Conservation (phyloP, 2,888 invertebrate genomes). For the Acheta domesticus region DNA sequence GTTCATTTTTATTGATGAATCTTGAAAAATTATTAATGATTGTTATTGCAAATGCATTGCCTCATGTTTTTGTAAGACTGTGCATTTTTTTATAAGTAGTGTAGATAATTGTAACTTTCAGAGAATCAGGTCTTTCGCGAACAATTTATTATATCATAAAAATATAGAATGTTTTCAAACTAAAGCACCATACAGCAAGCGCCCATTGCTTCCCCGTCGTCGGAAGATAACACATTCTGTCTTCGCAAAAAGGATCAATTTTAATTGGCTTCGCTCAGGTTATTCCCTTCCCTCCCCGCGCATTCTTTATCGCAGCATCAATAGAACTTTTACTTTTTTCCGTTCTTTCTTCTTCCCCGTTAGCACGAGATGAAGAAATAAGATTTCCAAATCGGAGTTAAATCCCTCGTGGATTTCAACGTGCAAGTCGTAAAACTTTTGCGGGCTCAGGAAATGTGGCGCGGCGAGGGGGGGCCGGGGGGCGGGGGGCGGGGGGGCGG, state of each 20-base stretch:
- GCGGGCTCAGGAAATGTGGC: background rate
- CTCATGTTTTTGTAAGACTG: too few species aligned
- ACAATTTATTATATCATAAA: too few species aligned
- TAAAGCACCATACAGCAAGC: background rate
- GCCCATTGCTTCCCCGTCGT: background rate
- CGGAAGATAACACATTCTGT: background rate
- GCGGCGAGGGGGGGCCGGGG: background rate
- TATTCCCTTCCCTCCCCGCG: background rate
- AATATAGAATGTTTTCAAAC: too few species aligned
- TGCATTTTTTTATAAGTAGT: too few species aligned
- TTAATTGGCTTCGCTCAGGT: background rate
- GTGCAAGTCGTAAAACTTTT: slow-evolving; percentile 18
- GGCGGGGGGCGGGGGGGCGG: too few species aligned
- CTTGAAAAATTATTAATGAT: too few species aligned
- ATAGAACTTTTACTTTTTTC: background rate
- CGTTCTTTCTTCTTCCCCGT: slow-evolving; percentile 18
- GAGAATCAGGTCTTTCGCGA: too few species aligned
- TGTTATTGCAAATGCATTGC: too few species aligned
- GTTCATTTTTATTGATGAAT: too few species aligned
- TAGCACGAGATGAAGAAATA: slow-evolving; percentile 8
- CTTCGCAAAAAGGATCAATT: background rate
- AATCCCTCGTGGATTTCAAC: background rate
- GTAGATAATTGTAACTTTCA: too few species aligned
- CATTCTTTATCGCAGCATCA: background rate
- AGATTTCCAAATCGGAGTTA: slow-evolving; percentile 18